Evolutionary conservation across 2,888 invertebrate genomes (phyloP).

Genomic region (Drosophila melanosoma): DNA sequence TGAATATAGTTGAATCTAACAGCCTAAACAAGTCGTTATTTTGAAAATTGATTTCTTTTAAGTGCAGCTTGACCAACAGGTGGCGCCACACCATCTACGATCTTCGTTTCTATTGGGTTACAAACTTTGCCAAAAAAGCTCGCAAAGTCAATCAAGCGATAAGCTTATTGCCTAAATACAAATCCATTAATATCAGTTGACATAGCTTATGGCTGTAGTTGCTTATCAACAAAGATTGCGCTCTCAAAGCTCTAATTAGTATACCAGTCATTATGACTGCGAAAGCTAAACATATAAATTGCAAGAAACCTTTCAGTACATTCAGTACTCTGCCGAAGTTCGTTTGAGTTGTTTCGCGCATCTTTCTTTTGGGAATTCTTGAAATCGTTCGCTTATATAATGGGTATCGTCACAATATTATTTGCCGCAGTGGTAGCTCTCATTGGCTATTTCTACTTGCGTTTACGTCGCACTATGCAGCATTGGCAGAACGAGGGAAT

Average conservation of each 20-base stretch:
- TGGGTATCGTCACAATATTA: slow-evolving; percentile 3
- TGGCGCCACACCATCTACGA: background rate
- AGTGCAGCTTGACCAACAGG: background rate
- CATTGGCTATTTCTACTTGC: slow-evolving; percentile 24
- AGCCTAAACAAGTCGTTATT: background rate
- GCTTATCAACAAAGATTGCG: background rate
- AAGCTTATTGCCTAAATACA: background rate
- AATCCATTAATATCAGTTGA: background rate
- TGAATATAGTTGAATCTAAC: background rate
- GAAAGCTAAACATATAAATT: slow-evolving; percentile 3
- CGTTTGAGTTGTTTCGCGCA: too few relatives aligned
- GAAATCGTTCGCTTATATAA: background rate
- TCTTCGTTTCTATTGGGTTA: background rate
- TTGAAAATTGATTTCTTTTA: background rate
- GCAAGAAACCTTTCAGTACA: too few relatives aligned
- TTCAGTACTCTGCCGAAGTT: background rate
- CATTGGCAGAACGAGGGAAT: slow-evolving; percentile 62
- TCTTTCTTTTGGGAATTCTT: background rate
- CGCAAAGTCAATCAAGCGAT: background rate
- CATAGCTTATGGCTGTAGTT: background rate
- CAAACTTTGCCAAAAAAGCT: background rate
- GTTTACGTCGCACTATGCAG: slow-evolving; percentile 32
- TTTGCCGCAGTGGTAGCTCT: slow-evolving; percentile 1
- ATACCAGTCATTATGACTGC: slow-evolving; percentile 7
- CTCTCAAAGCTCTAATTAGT: background rate